Evolutionary conservation across 2,113 vertebrate species (phyloP).

Genomic region (Lepus timidus): DNA sequence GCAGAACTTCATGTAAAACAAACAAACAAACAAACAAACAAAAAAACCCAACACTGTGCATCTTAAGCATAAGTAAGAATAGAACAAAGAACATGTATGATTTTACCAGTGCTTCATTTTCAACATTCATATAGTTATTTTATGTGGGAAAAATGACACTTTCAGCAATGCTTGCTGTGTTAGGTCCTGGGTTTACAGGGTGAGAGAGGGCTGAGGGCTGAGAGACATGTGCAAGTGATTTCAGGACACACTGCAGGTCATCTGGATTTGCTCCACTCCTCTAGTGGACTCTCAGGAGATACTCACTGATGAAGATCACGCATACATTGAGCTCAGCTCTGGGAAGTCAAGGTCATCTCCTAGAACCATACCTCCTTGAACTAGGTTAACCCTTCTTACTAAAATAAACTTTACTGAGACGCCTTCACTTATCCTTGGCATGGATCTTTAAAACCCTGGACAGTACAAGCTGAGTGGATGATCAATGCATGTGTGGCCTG

Average conservation of each 20-base stretch:
- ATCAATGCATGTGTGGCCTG: slow-evolving; percentile 87
- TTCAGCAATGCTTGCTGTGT: not conserved
- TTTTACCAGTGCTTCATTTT: not conserved
- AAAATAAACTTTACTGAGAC: slow-evolving; percentile 88
- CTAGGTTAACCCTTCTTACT: slow-evolving; percentile 82
- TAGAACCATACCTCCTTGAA: slow-evolving; percentile 80
- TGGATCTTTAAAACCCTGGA: slow-evolving; percentile 86
- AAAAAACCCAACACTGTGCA: not conserved
- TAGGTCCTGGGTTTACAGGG: not conserved
- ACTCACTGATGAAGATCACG: not conserved
- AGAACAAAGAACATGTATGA: slow-evolving; percentile 12
- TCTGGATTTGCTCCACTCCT: not conserved
- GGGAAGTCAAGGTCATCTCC: not conserved
- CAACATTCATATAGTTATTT: not conserved
- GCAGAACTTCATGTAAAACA: slow-evolving; percentile 46
- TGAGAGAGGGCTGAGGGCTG: too few species aligned
- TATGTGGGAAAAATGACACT: not conserved
- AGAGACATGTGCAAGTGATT: not conserved
- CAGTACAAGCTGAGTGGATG: slow-evolving; percentile 83
- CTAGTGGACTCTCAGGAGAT: not conserved
- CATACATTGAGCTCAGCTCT: not conserved
- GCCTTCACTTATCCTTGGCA: slow-evolving; percentile 87
- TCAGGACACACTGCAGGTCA: not conserved
- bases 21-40: not conserved
- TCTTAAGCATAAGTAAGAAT: slow-evolving; percentile 31